phyloP scores from a whole-genome alignment of 2,113 vertebrate genomes.

The Myotis davidii region DNA sequence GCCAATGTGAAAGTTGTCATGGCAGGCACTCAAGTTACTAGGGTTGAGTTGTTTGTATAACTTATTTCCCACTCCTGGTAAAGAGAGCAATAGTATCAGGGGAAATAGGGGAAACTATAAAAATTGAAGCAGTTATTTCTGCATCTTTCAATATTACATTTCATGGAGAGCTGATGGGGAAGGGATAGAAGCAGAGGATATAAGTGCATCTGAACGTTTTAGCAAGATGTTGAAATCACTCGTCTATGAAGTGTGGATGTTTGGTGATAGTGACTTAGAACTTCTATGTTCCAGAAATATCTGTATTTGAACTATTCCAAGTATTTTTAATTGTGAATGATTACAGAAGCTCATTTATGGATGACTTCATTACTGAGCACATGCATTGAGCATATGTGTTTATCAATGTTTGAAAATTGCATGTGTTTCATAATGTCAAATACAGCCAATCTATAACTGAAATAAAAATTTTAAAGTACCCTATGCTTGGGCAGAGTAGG shows the following conservation, averaged over 20 bases:
- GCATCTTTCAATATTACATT: not conserved
- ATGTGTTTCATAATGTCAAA: conserved; percentile 33
- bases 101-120: not conserved
- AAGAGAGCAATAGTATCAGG: not conserved
- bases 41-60: conserved; percentile 8
- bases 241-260: not conserved
- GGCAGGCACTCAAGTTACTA: not conserved
- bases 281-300: not conserved
- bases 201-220: not conserved
- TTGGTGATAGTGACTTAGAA: not conserved
- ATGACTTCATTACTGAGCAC: not conserved
- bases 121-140: not conserved
- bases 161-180: not conserved
- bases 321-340: not conserved
- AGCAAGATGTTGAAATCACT: not conserved
- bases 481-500: not conserved
- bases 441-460: not conserved
- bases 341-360: conserved; percentile 17
- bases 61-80: not conserved
- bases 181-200: not conserved
- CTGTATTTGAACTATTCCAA: not conserved
- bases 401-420: conserved; percentile 12
- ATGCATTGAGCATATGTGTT: not conserved
- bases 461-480: not conserved
- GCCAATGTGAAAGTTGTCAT: conserved; percentile 1